Conservation (phyloP, 2,113 vertebrate species). For the Lucifuga dentata region DNA sequence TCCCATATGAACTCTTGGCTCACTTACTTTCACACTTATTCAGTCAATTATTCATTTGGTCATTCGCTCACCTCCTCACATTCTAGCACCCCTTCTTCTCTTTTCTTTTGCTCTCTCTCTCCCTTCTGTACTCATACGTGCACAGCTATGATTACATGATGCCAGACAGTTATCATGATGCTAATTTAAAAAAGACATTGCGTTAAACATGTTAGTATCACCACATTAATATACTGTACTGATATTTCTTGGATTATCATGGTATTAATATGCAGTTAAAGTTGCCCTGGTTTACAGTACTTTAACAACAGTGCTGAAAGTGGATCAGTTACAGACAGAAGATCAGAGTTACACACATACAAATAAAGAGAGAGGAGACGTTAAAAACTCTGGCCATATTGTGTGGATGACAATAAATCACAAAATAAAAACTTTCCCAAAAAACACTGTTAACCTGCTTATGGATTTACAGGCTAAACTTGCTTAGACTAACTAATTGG, state of each 20-base stretch:
- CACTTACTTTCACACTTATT: slow-evolving; percentile 2
- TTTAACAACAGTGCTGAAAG: neutral
- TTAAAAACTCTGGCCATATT: slow-evolving; percentile 8
- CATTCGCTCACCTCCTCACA: no score
- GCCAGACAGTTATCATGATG: no score
- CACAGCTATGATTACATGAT: no score
- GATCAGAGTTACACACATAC: neutral
- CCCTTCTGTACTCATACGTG: no score
- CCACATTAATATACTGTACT: no score
- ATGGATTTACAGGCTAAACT: slow-evolving; percentile 62
- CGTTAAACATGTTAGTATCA: no score
- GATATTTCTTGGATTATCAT: no score
- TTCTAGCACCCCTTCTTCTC: no score
- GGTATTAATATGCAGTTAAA: neutral
- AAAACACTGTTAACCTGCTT: slow-evolving; percentile 56
- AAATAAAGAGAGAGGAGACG: neutral
- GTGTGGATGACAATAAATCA: slow-evolving; percentile 35
- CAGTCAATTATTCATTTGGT: no score
- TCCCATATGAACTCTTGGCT: neutral
- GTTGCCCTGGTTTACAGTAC: neutral
- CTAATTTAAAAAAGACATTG: no score
- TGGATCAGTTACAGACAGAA: neutral
- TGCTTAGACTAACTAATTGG: slow-evolving; percentile 67
- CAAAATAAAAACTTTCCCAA: slow-evolving; percentile 55
- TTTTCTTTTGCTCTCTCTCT: no score